Evolutionary conservation across 2,113 vertebrate species (phyloP), one percentile per base, ranked within the genome.

Genomic region (Corythornis cristatus): DNA sequence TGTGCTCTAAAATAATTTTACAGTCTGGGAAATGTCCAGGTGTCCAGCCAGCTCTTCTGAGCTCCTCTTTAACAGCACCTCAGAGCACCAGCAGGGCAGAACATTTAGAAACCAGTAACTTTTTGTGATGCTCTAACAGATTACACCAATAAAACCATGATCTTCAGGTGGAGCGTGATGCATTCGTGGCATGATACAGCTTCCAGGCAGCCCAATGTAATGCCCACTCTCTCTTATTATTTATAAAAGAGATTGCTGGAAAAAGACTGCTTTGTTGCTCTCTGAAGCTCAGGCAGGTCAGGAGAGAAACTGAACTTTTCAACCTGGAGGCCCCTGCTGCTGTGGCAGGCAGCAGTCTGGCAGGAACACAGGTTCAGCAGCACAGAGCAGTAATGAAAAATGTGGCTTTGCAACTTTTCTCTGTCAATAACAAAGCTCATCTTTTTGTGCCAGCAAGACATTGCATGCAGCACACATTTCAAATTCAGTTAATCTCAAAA

Each of bases 401-500:
- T 93, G 94, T 90, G 76, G 15, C 95, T 96, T 94, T 96, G 96
- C 94, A 96, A 96, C 94, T 96, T 93, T 98, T 96, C 94, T 93
- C 88, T 96, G 96, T 97, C 97, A 97, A 97, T 97, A 98, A 96
- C 88, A 96, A 97, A 97, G 91, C 96, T 96, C 97, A 98, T 98
- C 90, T 95, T 95, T 98, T 97, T 96, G 93, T 95, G 94, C 86
- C 96, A 97, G 97, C 96, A 96, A 96, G 96, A 94, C 96, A 88
- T 93, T 95, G 96, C 95, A 97, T 86, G 95, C 95, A 96, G 96
- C 92, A 80, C 96, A 96, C 96, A 97, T 98, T 98, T 98, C 97
- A 97, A 97, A 98, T 98, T 97, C 97, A 97, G 95, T 97, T 98
- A 98, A 98, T 98, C 97, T 98, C 94, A 96, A 95, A 97, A 98